Evolutionary conservation across 2,888 invertebrate genomes (phyloP), one percentile per base, ranked within the genome.

Genomic region (Kuschelorhynchus macadamiae): DNA sequence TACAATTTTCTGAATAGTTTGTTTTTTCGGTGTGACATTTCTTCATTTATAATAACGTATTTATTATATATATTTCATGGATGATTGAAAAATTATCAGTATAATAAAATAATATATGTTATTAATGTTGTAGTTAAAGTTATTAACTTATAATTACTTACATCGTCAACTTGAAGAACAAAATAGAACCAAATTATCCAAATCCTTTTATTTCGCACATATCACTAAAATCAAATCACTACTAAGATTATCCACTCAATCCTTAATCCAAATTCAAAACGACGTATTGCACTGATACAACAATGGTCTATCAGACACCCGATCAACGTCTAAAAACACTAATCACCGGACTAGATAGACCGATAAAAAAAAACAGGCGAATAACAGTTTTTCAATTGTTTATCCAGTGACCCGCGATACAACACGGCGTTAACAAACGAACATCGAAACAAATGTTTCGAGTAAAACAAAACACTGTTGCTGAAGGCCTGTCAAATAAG

Each of bases 401-500:
- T 42, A 42, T 55, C 25, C 17, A 55, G 42, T 25, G 42, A 42
- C 42, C 52, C 42, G 50, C 52, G 33, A 44, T 60, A 33, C 39
- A 30, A 30, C 52, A 39, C 36, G 14, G 30, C 57, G 46, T 32
- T 46, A 57, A 32, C 57, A 57, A 46, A 61, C 52, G 18, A 52
- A 61, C 52, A 52, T 42, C 52, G 44, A 42, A 61, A 61, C 52
- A 52, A 61, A 61, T 33, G 52, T 18, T 20, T 41, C 39, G 52
- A 52, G 21, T 61, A 53, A 63, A 63, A 63, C 55, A 63, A 63
- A 63, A 63, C 53, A 36, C 44, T 32, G 53, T 60, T 50, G 53
- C 21, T 50, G 53, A 63, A 46, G 62, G 55, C 52, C 63, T 56
- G 63, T 56, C 55, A 49, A 55, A 56, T 46, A 47, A 44, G 49